A percentile compares a stretch with the other conserved stretches of the same genome.
Evolutionary conservation across 1,140 invertebrate genomes (phyloP).

Genomic region (Drosophila jambulina): DNA sequence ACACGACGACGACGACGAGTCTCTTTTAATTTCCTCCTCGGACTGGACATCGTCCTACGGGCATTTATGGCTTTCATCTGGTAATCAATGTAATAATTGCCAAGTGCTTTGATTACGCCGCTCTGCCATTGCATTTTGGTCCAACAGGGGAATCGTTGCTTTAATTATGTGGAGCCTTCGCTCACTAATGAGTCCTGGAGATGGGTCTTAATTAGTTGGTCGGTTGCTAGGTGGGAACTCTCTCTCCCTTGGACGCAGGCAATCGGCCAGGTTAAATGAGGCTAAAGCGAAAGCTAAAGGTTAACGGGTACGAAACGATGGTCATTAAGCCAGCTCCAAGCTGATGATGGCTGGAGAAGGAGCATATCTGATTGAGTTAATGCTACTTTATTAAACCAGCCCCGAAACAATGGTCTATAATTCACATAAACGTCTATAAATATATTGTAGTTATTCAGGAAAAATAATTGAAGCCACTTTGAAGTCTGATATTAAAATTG

Average conservation of each 20-base stretch:
- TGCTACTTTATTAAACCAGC: slow-evolving; percentile 12
- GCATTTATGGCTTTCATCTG: slow-evolving; percentile 53
- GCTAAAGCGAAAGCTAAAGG: slow-evolving; percentile 62
- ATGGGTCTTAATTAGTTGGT: slow-evolving; percentile 68
- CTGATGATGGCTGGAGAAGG: not conserved
- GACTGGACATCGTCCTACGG: slow-evolving; percentile 12
- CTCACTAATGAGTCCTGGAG: slow-evolving; percentile 65
- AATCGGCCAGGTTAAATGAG: slow-evolving; percentile 68
- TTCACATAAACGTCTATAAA: not conserved
- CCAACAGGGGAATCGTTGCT: slow-evolving; percentile 10
- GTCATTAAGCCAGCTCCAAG: slow-evolving; percentile 49
- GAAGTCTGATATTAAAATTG: no score
- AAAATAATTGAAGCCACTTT: not conserved
- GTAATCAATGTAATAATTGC: slow-evolving; percentile 73
- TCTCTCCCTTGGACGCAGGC: slow-evolving; percentile 13
- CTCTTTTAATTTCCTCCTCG: slow-evolving; percentile 29
- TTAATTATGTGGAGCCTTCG: slow-evolving; percentile 58
- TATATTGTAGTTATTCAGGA: not conserved
- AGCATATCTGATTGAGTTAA: slow-evolving; percentile 24
- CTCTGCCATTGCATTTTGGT: slow-evolving; percentile 19
- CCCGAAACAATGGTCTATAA: not conserved
- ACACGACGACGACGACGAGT: slow-evolving; percentile 5
- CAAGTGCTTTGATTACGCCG: slow-evolving; percentile 65
- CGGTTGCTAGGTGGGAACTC: slow-evolving; percentile 44
- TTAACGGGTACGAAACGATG: slow-evolving; percentile 60